Conservation (phyloP, 2,888 invertebrate genomes). For the Xestia ashworthii region DNA sequence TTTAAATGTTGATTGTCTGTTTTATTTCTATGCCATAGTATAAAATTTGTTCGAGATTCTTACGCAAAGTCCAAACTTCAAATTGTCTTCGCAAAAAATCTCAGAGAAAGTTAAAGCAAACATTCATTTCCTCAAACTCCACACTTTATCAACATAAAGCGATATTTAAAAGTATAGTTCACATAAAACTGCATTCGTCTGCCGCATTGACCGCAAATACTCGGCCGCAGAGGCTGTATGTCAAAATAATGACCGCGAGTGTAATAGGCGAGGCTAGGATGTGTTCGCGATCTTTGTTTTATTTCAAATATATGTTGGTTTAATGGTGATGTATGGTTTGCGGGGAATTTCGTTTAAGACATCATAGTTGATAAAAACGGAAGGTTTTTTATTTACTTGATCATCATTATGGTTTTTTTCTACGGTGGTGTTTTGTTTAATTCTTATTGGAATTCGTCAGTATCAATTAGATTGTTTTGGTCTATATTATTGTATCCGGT, state of each 20-base stretch:
- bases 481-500: neutral
- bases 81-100: constrained; percentile 1
- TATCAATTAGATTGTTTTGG: too few relatives aligned
- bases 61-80: neutral
- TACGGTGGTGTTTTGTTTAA: constrained; percentile 3
- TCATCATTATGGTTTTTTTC: neutral
- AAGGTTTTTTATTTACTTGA: neutral
- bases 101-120: constrained; percentile 33
- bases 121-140: constrained; percentile 69
- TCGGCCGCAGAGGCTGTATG: constrained; percentile 84
- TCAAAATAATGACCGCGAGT: constrained; percentile 88
- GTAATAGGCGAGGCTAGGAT: constrained; percentile 78
- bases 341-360: constrained; percentile 7
- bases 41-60: neutral
- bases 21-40: neutral
- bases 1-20: neutral
- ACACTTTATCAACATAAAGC: constrained; percentile 80
- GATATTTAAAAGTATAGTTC: constrained; percentile 85
- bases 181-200: constrained; percentile 84
- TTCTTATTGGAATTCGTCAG: constrained; percentile 38
- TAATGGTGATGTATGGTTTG: constrained; percentile 51
- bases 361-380: constrained; percentile 1
- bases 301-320: constrained; percentile 61
- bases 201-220: constrained; percentile 88
- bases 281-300: constrained; percentile 62